Percentiles rank a stretch among this genome's conserved stretches.
phyloP scores from a whole-genome alignment of 2,888 invertebrate genomes.

The Micropterix aruncella region DNA sequence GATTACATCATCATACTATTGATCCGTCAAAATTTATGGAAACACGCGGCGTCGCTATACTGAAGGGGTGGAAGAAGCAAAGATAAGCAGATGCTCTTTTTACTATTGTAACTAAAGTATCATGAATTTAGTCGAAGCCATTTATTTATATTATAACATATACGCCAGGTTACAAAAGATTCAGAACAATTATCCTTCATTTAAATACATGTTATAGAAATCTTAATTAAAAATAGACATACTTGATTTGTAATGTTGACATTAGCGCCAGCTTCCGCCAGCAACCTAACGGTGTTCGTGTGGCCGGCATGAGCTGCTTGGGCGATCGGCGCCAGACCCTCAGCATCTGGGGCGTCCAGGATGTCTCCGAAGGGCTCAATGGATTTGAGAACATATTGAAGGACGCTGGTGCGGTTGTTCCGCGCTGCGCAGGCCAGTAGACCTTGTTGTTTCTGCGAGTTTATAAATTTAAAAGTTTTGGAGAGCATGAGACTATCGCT shows the following conservation, averaged over 20 bases:
- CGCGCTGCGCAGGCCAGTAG: constrained; percentile 64
- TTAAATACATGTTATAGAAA: too few relatives aligned
- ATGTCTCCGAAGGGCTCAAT: constrained; percentile 50
- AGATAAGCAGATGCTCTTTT: too few relatives aligned
- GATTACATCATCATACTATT: too few relatives aligned
- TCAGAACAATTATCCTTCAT: too few relatives aligned
- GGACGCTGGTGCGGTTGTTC: constrained; percentile 44
- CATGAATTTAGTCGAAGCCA: too few relatives aligned
- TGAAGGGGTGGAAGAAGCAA: too few relatives aligned
- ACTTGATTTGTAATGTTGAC: constrained; percentile 59
- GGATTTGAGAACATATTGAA: constrained; percentile 39
- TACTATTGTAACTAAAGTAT: too few relatives aligned
- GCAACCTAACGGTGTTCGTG: constrained; percentile 43
- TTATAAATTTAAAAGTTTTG: not conserved
- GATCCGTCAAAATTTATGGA: too few relatives aligned
- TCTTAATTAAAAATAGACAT: too few relatives aligned
- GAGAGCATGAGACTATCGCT: not conserved
- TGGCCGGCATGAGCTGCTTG: constrained; percentile 65
- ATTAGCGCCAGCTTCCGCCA: constrained; percentile 54
- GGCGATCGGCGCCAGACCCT: constrained; percentile 61
- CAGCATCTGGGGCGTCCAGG: constrained; percentile 49
- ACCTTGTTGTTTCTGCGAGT: constrained; percentile 51
- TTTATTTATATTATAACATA: too few relatives aligned
- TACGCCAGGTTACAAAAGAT: too few relatives aligned
- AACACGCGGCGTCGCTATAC: too few relatives aligned